Evolutionary conservation across 2,113 vertebrate genomes (phyloP).

Genomic region (Podarcis raffonei): DNA sequence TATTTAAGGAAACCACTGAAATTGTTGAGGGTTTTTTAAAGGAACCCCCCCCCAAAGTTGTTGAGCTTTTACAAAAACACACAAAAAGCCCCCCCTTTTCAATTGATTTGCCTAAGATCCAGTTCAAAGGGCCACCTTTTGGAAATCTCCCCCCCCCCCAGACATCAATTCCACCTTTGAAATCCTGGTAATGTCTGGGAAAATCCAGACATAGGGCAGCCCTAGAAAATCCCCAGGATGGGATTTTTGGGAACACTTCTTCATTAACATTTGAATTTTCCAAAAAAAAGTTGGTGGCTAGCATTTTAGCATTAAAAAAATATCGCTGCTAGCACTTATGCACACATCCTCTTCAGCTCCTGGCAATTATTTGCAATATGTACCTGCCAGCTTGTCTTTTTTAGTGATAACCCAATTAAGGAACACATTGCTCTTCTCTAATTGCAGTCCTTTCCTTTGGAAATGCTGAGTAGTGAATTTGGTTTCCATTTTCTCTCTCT

Average conservation of each 20-base stretch:
- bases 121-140: too few species aligned
- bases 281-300: background rate
- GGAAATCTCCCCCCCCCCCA: too few species aligned
- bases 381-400: background rate
- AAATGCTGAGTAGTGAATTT: constrained; percentile 53
- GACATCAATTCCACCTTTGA: too few species aligned
- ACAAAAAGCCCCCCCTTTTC: too few species aligned
- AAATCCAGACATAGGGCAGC: too few species aligned
- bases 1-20: too few species aligned
- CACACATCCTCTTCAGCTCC: background rate
- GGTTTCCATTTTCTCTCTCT: background rate
- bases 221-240: too few species aligned
- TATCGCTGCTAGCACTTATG: background rate
- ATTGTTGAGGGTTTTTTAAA: too few species aligned
- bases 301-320: background rate
- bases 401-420: constrained; percentile 12
- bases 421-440: background rate
- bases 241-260: background rate
- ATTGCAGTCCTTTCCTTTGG: constrained; percentile 30
- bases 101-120: too few species aligned
- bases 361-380: background rate
- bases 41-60: too few species aligned
- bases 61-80: too few species aligned
- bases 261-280: background rate
- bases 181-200: too few species aligned